Base-by-base conservation (phyloP, 92 coral and sea anemone genomes). In the Phenganax stokvisi region DNA sequence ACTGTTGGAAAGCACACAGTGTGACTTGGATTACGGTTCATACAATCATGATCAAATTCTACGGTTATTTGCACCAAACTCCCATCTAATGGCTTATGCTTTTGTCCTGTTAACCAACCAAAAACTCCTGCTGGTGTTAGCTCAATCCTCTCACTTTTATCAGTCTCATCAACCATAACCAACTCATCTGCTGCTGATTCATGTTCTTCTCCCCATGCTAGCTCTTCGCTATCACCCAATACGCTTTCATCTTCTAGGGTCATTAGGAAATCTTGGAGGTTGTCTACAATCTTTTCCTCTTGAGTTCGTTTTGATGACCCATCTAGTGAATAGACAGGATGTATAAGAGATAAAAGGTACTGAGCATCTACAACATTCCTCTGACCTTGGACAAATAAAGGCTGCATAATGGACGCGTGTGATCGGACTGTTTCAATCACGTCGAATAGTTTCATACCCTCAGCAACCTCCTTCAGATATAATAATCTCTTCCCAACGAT, bases 61-160 rank as follows among this genome's bases (percentile, higher is more conserved):
- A 74, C 90, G 3, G 30, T 63, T 51, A 90, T 81, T 7, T 70
- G 12, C 15, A 83, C 82, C 54, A 72, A 75, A 51, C 81, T 87
- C 9, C 88, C 96, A 90, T 86, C 86, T 72, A 86, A 71, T 74
- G 91, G 86, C 70, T 37, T 37, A 69, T 90, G 96, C 57, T 60
- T 82, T 61, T 90, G 91, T 53, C 90, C 93, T 72, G 89, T 86
- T 44, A 90, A 61, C 94, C 94, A 90, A 28, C 90, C 94, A 81
- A 86, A 89, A 80, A 90, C 88, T 57, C 91, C 90, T 53, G 89
- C 81, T 80, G 89, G 88, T 16, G 83, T 84, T 64, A 86, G 25
- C 31, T 87, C 83, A 27, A 82, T 74, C 56, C 56, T 65, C 69
- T 89, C 81, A 79, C 72, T 79, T 56, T 31, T 71, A 56, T 77